Percentiles rank a stretch among this genome's conserved stretches.
phyloP scores from a whole-genome alignment of 2,113 vertebrate species.

The Semnornis frantzii region DNA sequence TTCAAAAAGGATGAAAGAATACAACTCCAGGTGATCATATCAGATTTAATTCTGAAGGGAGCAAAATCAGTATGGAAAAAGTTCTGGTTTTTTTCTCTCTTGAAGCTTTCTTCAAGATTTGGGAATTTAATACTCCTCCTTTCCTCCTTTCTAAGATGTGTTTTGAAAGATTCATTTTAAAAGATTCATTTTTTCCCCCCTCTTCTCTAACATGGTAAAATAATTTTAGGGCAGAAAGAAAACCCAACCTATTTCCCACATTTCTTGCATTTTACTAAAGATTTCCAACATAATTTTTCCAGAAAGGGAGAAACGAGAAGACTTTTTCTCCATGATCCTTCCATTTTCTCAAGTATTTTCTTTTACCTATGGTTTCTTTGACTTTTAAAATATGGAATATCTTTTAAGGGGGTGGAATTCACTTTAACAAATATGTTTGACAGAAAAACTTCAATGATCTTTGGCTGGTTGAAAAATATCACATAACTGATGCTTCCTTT shows the following conservation, averaged over 20 bases:
- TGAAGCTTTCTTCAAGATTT: neutral
- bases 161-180: neutral
- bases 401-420: neutral
- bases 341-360: neutral
- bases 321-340: neutral
- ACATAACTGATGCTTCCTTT: neutral
- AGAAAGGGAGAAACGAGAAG: neutral
- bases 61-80: neutral
- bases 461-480: neutral
- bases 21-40: neutral
- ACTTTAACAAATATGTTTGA: neutral
- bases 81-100: neutral
- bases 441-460: neutral
- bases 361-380: neutral
- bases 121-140: neutral
- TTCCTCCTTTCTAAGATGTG: neutral
- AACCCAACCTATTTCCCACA: too few relatives aligned
- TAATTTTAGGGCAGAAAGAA: neutral
- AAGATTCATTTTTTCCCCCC: too few relatives aligned
- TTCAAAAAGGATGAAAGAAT: neutral
- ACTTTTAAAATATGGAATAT: neutral
- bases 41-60: neutral
- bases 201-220: neutral
- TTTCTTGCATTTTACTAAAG: neutral
- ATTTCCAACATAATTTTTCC: neutral